Evolutionary conservation across 2,113 vertebrate species (phyloP), one percentile per base, ranked within the genome.

Genomic region (Emydocephalus ijimae): DNA sequence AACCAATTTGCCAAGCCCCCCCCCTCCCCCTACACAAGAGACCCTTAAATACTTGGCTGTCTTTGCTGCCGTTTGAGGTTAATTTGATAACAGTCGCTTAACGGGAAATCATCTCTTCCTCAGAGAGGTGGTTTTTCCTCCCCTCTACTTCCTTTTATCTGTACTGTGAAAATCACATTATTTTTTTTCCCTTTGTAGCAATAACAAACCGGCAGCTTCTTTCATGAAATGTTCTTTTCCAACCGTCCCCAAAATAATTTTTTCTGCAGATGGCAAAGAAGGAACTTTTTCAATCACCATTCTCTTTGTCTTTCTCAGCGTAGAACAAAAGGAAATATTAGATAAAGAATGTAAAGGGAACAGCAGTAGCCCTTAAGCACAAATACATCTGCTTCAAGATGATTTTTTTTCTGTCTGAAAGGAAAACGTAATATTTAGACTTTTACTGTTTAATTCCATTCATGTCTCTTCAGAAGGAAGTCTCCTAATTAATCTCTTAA

Each of bases 31-130:
- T 2, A 39, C 39, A 39, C 39, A 95, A 93, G 94, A 95, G 95
- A 95, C 96, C 95, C 93, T 89, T 91, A 96, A 95, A 95, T 95
- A 95, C 96, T 96, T 11, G 96, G 95, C 95, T 52, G 96, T 95
- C 94, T 97, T 97, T 97, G 96, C 97, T 97, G 96, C 95, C 95
- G 96, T 97, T 95, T 95, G 94, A 96, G 96, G 96, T 97, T 96
- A 96, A 96, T 97, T 96, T 97, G 96, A 97, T 94, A 95, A 96
- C 92, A 93, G 96, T 89, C 0, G 94, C 95, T 96, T 96, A 96
- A 96, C 93, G 96, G 96, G 96, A 94, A 97, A 96, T 96, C 94
- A 95, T 95, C 95, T 95, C 96, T 97, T 96, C 96, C 96, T 34
- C 9, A 94, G 94, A 96, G 96, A 96, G 21, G 93, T 94, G 93